These are phyloP conservation scores for Tinea pellionella DNA, from an alignment of 2,888 invertebrate genomes.

Conservation along the genomic window DNA sequence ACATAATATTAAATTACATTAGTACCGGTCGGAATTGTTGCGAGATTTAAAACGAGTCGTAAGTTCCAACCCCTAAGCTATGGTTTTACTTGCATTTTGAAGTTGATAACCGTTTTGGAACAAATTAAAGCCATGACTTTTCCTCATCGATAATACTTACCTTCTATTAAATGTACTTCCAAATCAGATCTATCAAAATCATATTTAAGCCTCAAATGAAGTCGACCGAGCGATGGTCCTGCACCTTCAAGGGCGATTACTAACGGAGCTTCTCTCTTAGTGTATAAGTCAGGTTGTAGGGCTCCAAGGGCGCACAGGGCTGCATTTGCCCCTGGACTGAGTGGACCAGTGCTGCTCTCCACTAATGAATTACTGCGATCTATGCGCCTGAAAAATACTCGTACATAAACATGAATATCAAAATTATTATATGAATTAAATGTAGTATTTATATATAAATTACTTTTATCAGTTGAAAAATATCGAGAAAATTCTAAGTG, in stretches of 20 bases:
- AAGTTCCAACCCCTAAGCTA: no score
- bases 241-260: conserved; percentile 73
- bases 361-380: conserved; percentile 65
- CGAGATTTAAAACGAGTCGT: no score
- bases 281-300: conserved; percentile 88
- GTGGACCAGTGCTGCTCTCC: conserved; percentile 57
- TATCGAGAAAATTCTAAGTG: background rate
- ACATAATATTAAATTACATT: no score
- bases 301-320: conserved; percentile 75
- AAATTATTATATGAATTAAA: background rate
- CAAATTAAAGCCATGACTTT: no score
- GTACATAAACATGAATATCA: no score
- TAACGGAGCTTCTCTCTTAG: conserved; percentile 81
- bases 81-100: no score
- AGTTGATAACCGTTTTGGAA: no score
- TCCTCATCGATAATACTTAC: no score
- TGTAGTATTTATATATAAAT: background rate
- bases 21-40: no score
- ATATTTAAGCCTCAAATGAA: conserved; percentile 87
- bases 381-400: conserved; percentile 47
- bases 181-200: conserved; percentile 92
- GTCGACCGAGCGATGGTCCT: conserved; percentile 80
- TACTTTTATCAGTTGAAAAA: background rate
- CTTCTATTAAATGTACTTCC: conserved; percentile 92
- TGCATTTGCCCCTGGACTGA: conserved; percentile 52